Evolutionary conservation across 2,797 vertebrate species (phyloP).

Genomic region (Ispidina lecontei): DNA sequence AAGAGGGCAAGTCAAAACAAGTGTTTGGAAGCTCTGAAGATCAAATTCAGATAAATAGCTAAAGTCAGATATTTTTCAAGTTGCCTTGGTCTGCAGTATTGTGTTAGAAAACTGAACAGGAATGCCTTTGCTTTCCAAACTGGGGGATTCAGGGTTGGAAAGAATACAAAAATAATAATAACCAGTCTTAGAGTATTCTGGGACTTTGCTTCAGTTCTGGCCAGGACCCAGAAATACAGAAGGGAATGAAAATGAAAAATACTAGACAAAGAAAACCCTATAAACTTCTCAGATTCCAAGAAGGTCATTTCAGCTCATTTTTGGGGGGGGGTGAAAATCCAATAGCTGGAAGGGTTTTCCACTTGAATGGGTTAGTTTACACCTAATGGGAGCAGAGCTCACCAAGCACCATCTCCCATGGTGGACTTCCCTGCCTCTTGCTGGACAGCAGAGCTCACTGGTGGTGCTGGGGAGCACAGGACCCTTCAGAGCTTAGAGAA

Average conservation of each 20-base stretch:
- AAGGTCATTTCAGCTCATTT: neutral
- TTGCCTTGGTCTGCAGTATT: slow-evolving; percentile 9
- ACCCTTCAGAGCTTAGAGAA: neutral
- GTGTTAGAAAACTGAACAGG: neutral
- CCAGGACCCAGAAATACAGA: neutral
- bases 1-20: neutral
- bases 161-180: slow-evolving; percentile 49
- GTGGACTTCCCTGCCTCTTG: too few species aligned
- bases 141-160: slow-evolving; percentile 31
- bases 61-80: neutral
- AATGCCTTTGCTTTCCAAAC: slow-evolving; percentile 34
- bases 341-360: neutral
- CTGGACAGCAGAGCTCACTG: neutral
- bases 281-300: neutral
- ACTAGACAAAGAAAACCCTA: neutral
- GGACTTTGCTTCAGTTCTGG: slow-evolving; percentile 14
- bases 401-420: neutral
- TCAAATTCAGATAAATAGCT: neutral
- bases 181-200: neutral
- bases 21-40: neutral
- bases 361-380: neutral
- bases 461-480: neutral
- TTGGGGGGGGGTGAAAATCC: neutral
- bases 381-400: neutral
- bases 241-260: slow-evolving; percentile 37